Evolutionary conservation across 2,113 vertebrate genomes (phyloP).

Genomic region (Carassius gibelio): DNA sequence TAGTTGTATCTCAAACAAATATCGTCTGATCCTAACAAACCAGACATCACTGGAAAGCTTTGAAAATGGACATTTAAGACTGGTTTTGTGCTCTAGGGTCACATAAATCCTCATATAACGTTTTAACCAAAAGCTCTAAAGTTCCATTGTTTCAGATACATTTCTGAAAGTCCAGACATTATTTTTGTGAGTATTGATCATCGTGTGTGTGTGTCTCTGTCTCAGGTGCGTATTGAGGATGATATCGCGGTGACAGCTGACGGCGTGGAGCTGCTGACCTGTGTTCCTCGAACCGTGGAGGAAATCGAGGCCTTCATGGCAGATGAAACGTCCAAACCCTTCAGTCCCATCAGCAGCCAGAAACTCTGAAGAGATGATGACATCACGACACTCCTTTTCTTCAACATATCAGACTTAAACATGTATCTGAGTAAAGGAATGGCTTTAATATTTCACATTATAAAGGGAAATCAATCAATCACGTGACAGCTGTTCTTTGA

Average conservation of each 20-base stretch:
- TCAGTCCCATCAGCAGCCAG: conserved; percentile 58
- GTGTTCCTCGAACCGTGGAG: conserved; percentile 90
- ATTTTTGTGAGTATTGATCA: neutral
- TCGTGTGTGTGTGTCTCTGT: neutral
- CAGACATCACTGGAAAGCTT: too few species aligned
- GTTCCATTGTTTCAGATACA: neutral
- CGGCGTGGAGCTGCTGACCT: conserved; percentile 89
- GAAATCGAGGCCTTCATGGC: conserved; percentile 94
- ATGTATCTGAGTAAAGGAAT: neutral
- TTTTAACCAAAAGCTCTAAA: neutral
- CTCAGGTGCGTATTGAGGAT: conserved; percentile 93
- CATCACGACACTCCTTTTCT: neutral
- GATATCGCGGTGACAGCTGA: conserved; percentile 83
- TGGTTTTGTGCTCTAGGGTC: too few species aligned
- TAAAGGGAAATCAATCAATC: conserved; percentile 23
- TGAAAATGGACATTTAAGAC: too few species aligned
- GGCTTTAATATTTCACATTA: neutral
- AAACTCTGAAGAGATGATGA: conserved; percentile 43
- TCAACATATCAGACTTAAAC: neutral
- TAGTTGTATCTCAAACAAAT: too few species aligned
- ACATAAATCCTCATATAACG: neutral
- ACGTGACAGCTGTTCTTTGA: neutral
- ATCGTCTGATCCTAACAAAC: too few species aligned
- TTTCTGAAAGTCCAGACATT: neutral
- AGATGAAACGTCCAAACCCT: conserved; percentile 64